These are phyloP conservation scores for Cerceris rybyensis DNA, from an alignment of 2,888 invertebrate genomes.

Conservation along the genomic window DNA sequence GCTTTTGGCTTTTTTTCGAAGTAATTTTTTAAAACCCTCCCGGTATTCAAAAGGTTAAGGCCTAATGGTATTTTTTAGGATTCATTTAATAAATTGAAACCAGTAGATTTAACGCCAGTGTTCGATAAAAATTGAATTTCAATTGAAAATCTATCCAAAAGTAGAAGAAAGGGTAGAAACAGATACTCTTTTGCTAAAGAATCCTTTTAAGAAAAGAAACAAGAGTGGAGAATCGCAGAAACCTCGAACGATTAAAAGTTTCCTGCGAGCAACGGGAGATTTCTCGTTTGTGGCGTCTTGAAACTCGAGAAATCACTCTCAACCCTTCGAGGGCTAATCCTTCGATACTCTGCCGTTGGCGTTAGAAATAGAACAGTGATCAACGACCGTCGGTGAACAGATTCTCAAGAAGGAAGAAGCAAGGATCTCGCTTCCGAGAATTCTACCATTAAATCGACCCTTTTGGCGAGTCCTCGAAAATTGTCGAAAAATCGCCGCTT, in stretches of 20 bases:
- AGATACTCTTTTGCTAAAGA: no score
- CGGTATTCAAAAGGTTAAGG: no score
- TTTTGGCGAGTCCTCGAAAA: slow-evolving; percentile 13
- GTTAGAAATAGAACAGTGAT: neutral
- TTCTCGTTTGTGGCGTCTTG: neutral
- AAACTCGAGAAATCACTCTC: neutral
- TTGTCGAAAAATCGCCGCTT: slow-evolving; percentile 21
- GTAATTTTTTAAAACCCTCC: no score
- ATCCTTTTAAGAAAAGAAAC: no score
- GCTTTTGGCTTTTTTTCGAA: no score
- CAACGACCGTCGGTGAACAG: neutral
- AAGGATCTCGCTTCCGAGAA: neutral
- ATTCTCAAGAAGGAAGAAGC: neutral
- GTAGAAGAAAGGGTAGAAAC: no score
- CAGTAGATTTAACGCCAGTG: no score
- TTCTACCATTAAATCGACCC: slow-evolving; percentile 12
- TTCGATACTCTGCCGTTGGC: neutral
- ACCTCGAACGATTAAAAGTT: neutral
- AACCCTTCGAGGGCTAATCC: neutral
- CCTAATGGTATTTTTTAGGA: no score
- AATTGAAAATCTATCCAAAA: no score
- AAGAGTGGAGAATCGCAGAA: neutral
- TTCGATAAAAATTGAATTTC: no score
- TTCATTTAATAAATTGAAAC: no score
- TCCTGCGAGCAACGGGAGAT: neutral